Evolutionary conservation across 2,888 invertebrate genomes (phyloP).

Genomic region (Lamellibrachia satsuma): DNA sequence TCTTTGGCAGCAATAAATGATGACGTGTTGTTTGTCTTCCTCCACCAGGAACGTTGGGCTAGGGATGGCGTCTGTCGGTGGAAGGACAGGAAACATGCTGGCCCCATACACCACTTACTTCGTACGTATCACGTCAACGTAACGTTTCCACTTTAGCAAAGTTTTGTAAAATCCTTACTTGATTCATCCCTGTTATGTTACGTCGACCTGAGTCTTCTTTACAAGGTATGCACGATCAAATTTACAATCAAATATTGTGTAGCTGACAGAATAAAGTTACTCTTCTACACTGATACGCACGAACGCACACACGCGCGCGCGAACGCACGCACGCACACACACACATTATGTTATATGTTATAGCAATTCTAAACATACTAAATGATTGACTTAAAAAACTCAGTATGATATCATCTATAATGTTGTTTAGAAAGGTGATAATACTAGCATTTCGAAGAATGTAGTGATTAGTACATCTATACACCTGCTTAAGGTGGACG

Average conservation of each 20-base stretch:
- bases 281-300: not conserved
- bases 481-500: too few species aligned
- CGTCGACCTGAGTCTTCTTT: too few species aligned
- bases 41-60: conserved; percentile 51
- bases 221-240: not conserved
- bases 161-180: not conserved
- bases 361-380: not conserved
- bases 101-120: conserved; percentile 58
- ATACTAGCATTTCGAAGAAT: too few species aligned
- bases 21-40: not conserved
- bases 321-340: not conserved
- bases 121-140: conserved; percentile 37
- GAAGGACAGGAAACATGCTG: conserved; percentile 55
- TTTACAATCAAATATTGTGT: too few species aligned
- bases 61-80: conserved; percentile 58
- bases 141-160: not conserved
- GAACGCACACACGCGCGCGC: not conserved
- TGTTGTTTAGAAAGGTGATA: too few species aligned
- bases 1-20: not conserved
- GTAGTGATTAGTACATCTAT: too few species aligned
- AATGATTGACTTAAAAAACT: too few species aligned
- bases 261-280: not conserved
- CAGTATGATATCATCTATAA: too few species aligned
- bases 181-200: too few species aligned
- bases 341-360: not conserved